Conservation (phyloP, 2,113 vertebrate species). For the Nothocercus julius region DNA sequence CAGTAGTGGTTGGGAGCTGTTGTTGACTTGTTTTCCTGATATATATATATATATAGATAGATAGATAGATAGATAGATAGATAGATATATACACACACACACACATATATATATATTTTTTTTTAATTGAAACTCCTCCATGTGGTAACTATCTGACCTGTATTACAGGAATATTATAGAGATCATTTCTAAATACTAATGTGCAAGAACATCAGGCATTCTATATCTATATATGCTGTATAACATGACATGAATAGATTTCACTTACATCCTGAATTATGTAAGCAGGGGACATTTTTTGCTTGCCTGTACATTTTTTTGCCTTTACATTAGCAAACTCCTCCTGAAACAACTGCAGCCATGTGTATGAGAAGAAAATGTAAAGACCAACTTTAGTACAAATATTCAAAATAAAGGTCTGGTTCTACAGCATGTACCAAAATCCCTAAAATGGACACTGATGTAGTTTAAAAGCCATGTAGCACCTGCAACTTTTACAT, state of each 20-base stretch:
- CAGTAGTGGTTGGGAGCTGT: conserved; percentile 14
- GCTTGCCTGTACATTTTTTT: background rate
- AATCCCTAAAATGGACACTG: background rate
- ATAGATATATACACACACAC: too few species aligned
- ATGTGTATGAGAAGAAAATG: background rate
- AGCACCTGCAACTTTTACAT: background rate
- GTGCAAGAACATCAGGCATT: background rate
- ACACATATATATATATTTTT: too few species aligned
- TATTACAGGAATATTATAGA: conserved; percentile 1
- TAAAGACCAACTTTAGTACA: background rate
- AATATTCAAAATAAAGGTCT: background rate
- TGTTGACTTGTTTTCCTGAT: background rate
- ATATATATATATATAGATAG: too few species aligned
- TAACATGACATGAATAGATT: background rate
- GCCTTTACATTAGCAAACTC: background rate
- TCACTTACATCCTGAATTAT: background rate
- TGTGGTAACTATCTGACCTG: conserved; percentile 7
- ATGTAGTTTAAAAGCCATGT: background rate
- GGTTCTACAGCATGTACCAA: background rate
- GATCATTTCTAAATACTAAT: background rate
- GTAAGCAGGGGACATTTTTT: background rate
- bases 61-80: too few species aligned
- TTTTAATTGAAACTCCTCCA: background rate
- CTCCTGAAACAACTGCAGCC: background rate
- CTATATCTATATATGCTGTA: background rate